These are phyloP conservation scores for Scaptomyza hsui DNA, from an alignment of 1,140 invertebrate genomes.

Conservation along the genomic window DNA sequence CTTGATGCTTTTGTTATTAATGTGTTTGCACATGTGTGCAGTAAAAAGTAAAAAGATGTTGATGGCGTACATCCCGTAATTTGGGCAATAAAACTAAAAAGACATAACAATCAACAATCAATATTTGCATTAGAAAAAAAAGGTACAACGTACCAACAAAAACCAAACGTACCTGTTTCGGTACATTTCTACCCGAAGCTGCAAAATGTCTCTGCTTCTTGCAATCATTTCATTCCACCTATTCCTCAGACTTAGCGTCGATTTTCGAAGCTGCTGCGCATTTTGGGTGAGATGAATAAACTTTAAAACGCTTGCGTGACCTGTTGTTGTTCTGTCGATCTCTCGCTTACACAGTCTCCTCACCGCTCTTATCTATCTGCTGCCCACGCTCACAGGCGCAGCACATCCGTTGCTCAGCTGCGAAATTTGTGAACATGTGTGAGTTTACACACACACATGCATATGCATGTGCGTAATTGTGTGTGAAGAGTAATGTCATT, in stretches of 20 bases:
- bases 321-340: slow-evolving; percentile 43
- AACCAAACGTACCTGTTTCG: background rate
- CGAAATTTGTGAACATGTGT: background rate
- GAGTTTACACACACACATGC: slow-evolving; percentile 16
- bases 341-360: slow-evolving; percentile 20
- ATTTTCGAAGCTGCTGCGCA: slow-evolving; percentile 69
- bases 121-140: no score
- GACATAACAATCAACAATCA: no score
- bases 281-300: slow-evolving; percentile 76
- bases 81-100: no score
- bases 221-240: slow-evolving; percentile 39
- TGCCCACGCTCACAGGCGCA: slow-evolving; percentile 41
- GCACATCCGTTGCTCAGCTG: slow-evolving; percentile 59
- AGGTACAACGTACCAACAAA: no score
- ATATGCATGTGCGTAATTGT: slow-evolving; percentile 33
- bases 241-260: slow-evolving; percentile 59
- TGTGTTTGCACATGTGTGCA: slow-evolving; percentile 70
- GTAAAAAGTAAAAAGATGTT: no score
- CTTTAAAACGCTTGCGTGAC: slow-evolving; percentile 76
- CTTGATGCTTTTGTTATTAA: slow-evolving; percentile 37
- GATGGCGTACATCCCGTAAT: no score
- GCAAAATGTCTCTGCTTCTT: slow-evolving; percentile 9
- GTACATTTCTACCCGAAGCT: background rate
- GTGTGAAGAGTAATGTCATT: slow-evolving; percentile 65
- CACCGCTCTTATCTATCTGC: background rate